Evolutionary conservation across 1,140 invertebrate species (phyloP), one percentile per base, ranked within the genome.

Genomic region (Pogonomyrmex barbatus): DNA sequence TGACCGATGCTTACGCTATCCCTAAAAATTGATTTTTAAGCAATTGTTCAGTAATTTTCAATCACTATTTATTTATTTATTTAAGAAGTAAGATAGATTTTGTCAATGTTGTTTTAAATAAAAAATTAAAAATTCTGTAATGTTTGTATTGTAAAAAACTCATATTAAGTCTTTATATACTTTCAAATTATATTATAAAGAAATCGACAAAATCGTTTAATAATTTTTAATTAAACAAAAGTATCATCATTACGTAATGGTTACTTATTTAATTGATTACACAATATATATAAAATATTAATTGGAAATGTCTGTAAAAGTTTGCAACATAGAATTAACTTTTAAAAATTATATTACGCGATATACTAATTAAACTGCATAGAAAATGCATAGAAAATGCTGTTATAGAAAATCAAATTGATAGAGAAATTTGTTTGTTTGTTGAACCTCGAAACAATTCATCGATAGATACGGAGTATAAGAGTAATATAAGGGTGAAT

Each of bases 351-450:
- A 12, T 5, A 10, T 77, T 17, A 58, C 65, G 33, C 56, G 50
- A 42, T 45, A 52, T 88, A 68, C 60, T 63, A 87, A 85, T 91
- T 83, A 90, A 85, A 45, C 77, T 76, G 24, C 24, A 24, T 24
- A 24, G 24, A 24, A 24, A 24, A 24, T 24, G 24, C 24, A 24
- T 24, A 24, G 24, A 24, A 24, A 24, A 24, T 24, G 24, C 24
- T 24, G 24, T 24, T 24, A 24, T 24, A 24, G 24, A 24, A 24
- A 87, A 85, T 91, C 82, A 90, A 85, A 45, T 71, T 76, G 86
- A 88, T 78, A 83, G 73, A 87, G 87, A 78, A 84, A 17, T 75
- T 85, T 83, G 85, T 91, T 88, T 78, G 77, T 89, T 91, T 87
- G 89, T 91, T 89, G 79, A 75, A 70, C 83, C 63, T 62, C 56